Evolutionary conservation across 2,888 invertebrate genomes (phyloP), one percentile per base, ranked within the genome.

Genomic region (Pseudococcus viburni): DNA sequence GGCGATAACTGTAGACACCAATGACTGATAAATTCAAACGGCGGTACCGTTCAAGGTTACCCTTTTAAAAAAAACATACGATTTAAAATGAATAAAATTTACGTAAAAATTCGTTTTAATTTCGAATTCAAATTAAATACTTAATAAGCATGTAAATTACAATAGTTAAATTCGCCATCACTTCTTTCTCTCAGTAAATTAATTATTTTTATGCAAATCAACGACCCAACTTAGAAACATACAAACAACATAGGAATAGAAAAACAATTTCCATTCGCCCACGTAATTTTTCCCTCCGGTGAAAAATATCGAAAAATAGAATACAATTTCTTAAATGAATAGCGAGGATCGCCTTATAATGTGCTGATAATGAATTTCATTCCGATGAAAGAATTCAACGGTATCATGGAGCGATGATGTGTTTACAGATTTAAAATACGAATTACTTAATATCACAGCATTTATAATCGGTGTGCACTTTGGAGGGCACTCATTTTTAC

Each of bases 121-220:
- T 46, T 83, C n/a, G 46, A 83, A 83, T 46, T 73, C 73, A 83
- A 83, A 83, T 83, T 83, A 46, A 83, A 83, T 83, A 83, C 33
- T 46, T 83, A 83, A 83, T 83, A 83, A 83, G 46, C 80, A 83
- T 83, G 80, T 46, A 83, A 83, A 83, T 83, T 83, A 83, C n/a
- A 19, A 39, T 46, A n/a, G 19, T 46, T 83, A 17, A 80, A 83
- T 83, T 83, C 80, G 12, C 17, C 5, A 83, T 83, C 80, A 83
- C 4, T 83, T 12, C 46, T 26, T 7, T 42, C 42, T 42, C 42
- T 7, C 42, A 0, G 80, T 83, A 83, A 83, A 83, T 83, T 1
- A 83, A 7, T 19, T 7, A 7, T 39, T 42, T 83, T 46, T 83
- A 46, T 46, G 80, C 80, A 19, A 83, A 46, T 19, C 33, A 39